Base-by-base conservation (phyloP, 2,888 invertebrate species). In the Apoda limacodes region DNA sequence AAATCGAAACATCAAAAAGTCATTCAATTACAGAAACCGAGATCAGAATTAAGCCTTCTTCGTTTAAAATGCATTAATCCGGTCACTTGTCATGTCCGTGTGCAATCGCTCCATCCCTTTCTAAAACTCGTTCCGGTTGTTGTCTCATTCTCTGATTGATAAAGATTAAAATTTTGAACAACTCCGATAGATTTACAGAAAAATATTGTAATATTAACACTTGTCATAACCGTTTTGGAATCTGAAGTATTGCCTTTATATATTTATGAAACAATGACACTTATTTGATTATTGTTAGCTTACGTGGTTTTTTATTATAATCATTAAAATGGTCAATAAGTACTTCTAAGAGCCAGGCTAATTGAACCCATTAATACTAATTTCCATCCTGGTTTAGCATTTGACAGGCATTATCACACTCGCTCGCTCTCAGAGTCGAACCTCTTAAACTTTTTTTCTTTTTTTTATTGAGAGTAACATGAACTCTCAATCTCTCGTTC, bases 31-130 rank as follows among this genome's bases (percentile, higher is more conserved):
- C 72, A 61, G 60, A 53, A 53, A 50, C 60, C 52, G 55, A 64
- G 57, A 66, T 64, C 68, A 66, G 66, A 76, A 80, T 78, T 76
- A 74, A 78, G 78, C 78, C 72, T 70, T 78, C 74, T 69, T 67
- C 72, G 68, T 76, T 80, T 75, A 75, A 78, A 76, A 75, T 74
- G 69, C 75, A 75, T 78, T 78, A 78, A 78, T 76, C 75, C 72
- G 68, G 71, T 69, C 74, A 75, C 76, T 72, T 75, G 78, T 71
- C 74, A 71, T 61, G 71, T 63, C 60, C 65, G 45, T 49, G 60
- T 63, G 65, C 65, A 56, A 42, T 54, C 43, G 43, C 41, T 51
- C 46, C 48, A 47, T 74, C 72, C 55, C 61, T 47, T 54, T 74
- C 69, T 64, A 64, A 75, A 76, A 76, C 78, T 60, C 59, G 76